Evolutionary conservation across 2,113 vertebrate genomes (phyloP).

Genomic region (Lichenostomus cassidix): DNA sequence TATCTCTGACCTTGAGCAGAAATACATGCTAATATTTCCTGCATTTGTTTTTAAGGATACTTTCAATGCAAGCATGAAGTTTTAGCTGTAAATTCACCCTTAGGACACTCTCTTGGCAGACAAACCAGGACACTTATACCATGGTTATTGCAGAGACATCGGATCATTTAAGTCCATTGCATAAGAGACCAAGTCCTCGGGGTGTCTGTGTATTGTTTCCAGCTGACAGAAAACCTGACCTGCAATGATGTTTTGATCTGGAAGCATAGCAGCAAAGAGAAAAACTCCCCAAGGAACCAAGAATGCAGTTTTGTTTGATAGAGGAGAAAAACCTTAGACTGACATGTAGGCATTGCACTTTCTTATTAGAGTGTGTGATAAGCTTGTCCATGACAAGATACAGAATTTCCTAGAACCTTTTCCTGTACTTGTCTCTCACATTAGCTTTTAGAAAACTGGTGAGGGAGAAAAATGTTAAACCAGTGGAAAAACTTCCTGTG

Average conservation of each 20-base stretch:
- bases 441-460: slow-evolving; percentile 26
- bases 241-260: slow-evolving; percentile 53
- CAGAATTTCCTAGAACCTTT: slow-evolving; percentile 38
- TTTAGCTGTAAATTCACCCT: background rate
- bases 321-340: slow-evolving; percentile 38
- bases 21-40: background rate
- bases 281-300: slow-evolving; percentile 26
- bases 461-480: slow-evolving; percentile 38
- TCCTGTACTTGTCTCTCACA: background rate
- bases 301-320: slow-evolving; percentile 42
- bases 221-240: slow-evolving; percentile 53
- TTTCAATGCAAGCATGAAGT: background rate
- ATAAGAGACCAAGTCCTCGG: background rate
- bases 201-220: slow-evolving; percentile 28
- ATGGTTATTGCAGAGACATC: background rate
- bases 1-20: background rate
- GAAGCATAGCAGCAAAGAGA: slow-evolving; percentile 49
- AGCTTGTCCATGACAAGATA: slow-evolving; percentile 25
- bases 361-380: slow-evolving; percentile 24
- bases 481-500: slow-evolving; percentile 14
- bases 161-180: slow-evolving; percentile 27
- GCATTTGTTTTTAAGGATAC: background rate
- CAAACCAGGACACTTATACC: background rate
- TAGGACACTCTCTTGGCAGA: background rate
- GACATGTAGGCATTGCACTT: slow-evolving; percentile 17